Evolutionary conservation across 2,113 vertebrate genomes (phyloP), one percentile per base, ranked within the genome.

Genomic region (Gallinago paraguaiae): DNA sequence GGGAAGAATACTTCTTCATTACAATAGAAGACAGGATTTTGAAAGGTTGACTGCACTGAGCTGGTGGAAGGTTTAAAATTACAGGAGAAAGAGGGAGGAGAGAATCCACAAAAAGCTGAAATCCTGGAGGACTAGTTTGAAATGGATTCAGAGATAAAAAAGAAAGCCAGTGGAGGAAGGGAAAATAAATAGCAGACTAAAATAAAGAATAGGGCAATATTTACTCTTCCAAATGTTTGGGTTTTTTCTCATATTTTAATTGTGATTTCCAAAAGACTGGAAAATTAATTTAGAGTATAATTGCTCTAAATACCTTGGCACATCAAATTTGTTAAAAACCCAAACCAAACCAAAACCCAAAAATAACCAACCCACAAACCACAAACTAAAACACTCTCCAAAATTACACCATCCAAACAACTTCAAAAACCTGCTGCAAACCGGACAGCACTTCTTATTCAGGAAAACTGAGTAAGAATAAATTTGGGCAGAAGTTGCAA

Each of bases 101-200:
- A 91, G 75, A 92, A 70, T 63, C 57, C 48, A 39, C 39, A 39
- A 39, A 39, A 39, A 39, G 39, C 39, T 39, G 65, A 57, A 91
- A 93, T 88, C 64, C 79, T 88, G 39, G 27, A 86, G 37, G 45
- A 85, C 11, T 39, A 82, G 11, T 86, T 13, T 88, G 59, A 94
- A 96, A 95, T 54, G 37, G 31, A 82, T 79, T 96, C 69, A 88
- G 85, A 74, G 48, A 74, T 75, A 51, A 93, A 93, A 92, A 88
- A 51, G 24, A 45, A 91, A 82, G 35, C 27, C 61, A 88, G 74
- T 37, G 65, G 69, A 72, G 31, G 35, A 91, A 86, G 60, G 8
- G 10, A 81, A 90, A 92, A 92, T 31, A 93, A 95, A 86, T 0
- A 63, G 43, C 18, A 87, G 69, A 51, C 48, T 70, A 46, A 94